phyloP scores from a whole-genome alignment of 1,140 invertebrate species.

The Eumeta japonica region DNA sequence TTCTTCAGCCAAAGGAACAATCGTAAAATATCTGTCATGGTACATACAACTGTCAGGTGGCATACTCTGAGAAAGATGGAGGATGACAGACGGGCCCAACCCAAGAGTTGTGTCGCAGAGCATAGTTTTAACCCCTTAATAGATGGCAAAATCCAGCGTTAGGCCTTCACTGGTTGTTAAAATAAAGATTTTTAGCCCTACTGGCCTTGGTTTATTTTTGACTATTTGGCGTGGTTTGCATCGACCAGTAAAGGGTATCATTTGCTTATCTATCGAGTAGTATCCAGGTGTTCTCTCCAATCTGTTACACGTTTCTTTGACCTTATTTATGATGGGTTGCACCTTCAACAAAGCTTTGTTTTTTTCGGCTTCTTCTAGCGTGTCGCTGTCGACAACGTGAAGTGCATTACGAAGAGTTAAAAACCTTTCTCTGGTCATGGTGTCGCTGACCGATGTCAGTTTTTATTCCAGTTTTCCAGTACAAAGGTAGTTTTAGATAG shows the following conservation, averaged over 20 bases:
- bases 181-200: constrained; percentile 21
- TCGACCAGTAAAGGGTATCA: too few species aligned
- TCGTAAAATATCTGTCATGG: constrained; percentile 17
- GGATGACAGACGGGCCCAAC: constrained; percentile 15
- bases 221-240: constrained; percentile 14
- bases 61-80: constrained; percentile 14
- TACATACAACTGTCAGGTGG: constrained; percentile 18
- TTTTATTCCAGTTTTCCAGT: constrained; percentile 13
- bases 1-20: constrained; percentile 14
- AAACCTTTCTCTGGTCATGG: constrained; percentile 14
- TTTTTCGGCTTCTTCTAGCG: constrained; percentile 1
- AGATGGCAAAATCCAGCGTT: constrained; percentile 24
- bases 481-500: constrained; percentile 15
- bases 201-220: too few species aligned
- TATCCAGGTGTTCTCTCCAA: constrained; percentile 13
- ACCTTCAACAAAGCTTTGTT: constrained; percentile 17
- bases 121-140: constrained; percentile 12
- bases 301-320: constrained; percentile 12
- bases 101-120: constrained; percentile 10
- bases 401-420: constrained; percentile 8
- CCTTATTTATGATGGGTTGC: constrained; percentile 15
- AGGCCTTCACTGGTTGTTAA: too few species aligned
- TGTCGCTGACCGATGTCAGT: constrained; percentile 7
- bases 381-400: constrained; percentile 14
- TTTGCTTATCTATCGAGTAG: constrained; percentile 18